Evolutionary conservation across 2,888 invertebrate species (phyloP), one percentile per base, ranked within the genome.

Genomic region (Ectobius pallidus): DNA sequence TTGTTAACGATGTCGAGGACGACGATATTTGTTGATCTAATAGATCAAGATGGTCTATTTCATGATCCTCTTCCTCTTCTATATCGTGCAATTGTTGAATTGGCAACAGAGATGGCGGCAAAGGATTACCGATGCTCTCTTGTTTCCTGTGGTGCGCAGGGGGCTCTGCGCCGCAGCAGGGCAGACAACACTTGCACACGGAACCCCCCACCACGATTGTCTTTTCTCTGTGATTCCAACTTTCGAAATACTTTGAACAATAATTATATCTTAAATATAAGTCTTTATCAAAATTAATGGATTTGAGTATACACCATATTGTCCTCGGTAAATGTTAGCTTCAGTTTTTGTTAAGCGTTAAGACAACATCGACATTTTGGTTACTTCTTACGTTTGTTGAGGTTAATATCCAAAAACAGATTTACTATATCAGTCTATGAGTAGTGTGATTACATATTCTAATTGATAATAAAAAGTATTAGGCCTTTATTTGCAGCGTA

Each of bases 21-120:
- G 84, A 85, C 77, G 85, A 52, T 86, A 86, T 78, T 82, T 83
- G 14, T 85, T 85, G 74, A 55, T 32, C 30, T 30, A 55, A 22
- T 58, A 44, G 30, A 27, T 65, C 65, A n/a, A 65, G 65, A 27
- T 65, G 49, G 27, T 52, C 81, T 75, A 81, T 78, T 74, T 88
- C 88, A 73, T 89, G 88, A 81, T 91, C 91, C 83, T 93, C 93
- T 82, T 93, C 93, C 81, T 93, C 93, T 81, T 92, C 91, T 77
- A 93, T 93, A 79, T 93, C 93, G 78, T 93, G 93, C 77, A 93
- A 85, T 74, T 92, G 90, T 69, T 92, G 90, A 78, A 39, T 52
- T 39, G 44, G 58, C 30, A 63, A 44, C 42, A 63, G 67, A 18
- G 62, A 61, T 18, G 70, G 70, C 34, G 63, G 68, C 44, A 63